These are phyloP conservation scores for Nematopogon swammerdamellus DNA, from an alignment of 2,888 invertebrate species.

Conservation along the genomic window DNA sequence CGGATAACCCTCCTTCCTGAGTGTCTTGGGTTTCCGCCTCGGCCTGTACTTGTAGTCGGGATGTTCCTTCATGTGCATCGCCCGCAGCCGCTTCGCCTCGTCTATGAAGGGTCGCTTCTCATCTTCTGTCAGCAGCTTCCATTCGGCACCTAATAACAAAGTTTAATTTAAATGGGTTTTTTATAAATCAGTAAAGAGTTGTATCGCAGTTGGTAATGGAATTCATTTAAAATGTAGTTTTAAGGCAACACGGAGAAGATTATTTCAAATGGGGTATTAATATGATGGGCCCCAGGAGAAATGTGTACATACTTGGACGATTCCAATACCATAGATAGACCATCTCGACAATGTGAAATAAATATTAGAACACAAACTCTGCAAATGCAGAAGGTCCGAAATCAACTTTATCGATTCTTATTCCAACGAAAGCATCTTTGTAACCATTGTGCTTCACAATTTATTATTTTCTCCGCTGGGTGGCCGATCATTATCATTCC, in stretches of 20 bases:
- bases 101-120: conserved; percentile 97
- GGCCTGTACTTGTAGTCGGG: conserved; percentile 94
- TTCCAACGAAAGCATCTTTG: not conserved
- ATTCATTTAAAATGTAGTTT: no score
- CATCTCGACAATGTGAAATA: no score
- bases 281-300: no score
- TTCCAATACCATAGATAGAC: no score
- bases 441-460: not conserved
- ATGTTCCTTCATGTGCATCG: conserved; percentile 94
- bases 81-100: conserved; percentile 91
- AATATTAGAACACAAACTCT: not conserved
- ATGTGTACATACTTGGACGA: no score
- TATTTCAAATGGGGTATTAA: no score
- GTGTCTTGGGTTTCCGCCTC: conserved; percentile 82
- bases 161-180: no score
- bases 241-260: no score
- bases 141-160: conserved; percentile 74
- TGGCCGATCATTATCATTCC: conserved; percentile 38
- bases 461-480: conserved; percentile 24
- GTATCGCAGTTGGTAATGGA: no score
- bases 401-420: not conserved
- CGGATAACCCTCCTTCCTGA: conserved; percentile 87
- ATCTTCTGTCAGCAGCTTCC: conserved; percentile 91
- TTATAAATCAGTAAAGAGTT: no score
- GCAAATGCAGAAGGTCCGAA: not conserved